phyloP scores from a whole-genome alignment of 2,888 invertebrate species.

The Pollenia griseotomentosa region DNA sequence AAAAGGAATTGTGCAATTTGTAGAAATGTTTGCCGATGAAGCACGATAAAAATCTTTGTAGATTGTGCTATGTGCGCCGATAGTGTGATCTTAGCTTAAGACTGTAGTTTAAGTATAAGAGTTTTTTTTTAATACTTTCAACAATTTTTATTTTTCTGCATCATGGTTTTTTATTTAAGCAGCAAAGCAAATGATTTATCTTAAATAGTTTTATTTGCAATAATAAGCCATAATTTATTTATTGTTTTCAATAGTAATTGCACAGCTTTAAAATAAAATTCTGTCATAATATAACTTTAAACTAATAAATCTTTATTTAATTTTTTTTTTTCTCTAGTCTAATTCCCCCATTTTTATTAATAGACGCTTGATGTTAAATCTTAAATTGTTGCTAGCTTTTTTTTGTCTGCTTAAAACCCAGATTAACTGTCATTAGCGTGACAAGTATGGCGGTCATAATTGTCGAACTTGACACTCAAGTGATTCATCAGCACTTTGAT shows the following conservation, averaged over 20 bases:
- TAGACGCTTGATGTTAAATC: slow-evolving; percentile 16
- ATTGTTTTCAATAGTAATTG: neutral
- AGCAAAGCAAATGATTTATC: neutral
- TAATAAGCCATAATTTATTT: slow-evolving; percentile 38
- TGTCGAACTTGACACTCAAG: slow-evolving; percentile 74
- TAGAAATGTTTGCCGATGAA: no score
- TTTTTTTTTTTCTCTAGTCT: neutral
- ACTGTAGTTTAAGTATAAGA: no score
- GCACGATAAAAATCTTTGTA: no score
- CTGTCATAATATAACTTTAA: slow-evolving; percentile 55
- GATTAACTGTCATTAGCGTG: slow-evolving; percentile 72
- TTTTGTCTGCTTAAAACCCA: slow-evolving; percentile 29
- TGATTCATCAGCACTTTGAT: slow-evolving; percentile 75
- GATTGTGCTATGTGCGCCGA: no score
- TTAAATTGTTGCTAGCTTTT: slow-evolving; percentile 17
- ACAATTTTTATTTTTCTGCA: neutral
- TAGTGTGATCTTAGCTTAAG: no score
- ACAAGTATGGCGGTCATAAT: slow-evolving; percentile 74
- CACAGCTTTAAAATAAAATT: slow-evolving; percentile 31
- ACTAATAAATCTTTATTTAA: slow-evolving; percentile 51
- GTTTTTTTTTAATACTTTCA: no score
- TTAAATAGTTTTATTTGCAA: neutral
- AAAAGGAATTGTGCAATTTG: no score
- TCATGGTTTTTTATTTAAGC: neutral
- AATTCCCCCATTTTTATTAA: slow-evolving; percentile 39